Evolutionary conservation across 2,888 invertebrate genomes (phyloP).

Genomic region (Galerucella nymphaeae): DNA sequence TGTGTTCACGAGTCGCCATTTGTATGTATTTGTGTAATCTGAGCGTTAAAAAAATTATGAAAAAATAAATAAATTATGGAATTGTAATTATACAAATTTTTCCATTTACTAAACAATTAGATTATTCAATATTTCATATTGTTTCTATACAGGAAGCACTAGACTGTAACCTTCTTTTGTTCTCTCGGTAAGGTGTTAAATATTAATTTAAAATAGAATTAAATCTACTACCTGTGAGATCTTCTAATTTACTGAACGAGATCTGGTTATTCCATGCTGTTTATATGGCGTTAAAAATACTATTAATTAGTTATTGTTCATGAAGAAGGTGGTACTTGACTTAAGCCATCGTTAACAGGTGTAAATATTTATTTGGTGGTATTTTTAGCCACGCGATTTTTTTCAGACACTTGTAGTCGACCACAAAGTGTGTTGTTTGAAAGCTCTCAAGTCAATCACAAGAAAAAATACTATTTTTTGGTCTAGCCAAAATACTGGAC

Average conservation of each 20-base stretch:
- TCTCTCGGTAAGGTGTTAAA: constrained; percentile 46
- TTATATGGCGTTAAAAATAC: constrained; percentile 13
- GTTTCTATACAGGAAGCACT: background rate
- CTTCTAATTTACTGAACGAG: constrained; percentile 35
- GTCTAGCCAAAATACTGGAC: no score
- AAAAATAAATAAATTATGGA: no score
- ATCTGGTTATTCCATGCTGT: constrained; percentile 28
- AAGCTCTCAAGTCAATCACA: no score
- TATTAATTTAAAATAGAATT: constrained; percentile 39
- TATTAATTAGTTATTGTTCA: background rate
- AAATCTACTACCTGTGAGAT: constrained; percentile 37
- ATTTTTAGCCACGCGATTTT: no score
- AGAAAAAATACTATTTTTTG: no score
- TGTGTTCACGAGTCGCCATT: no score
- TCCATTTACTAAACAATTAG: background rate
- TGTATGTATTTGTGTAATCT: no score
- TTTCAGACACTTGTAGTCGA: no score
- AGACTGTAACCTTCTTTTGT: background rate
- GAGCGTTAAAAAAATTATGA: no score
- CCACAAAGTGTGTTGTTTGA: no score
- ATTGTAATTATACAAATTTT: background rate
- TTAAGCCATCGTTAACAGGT: no score
- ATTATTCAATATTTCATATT: background rate
- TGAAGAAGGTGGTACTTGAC: background rate
- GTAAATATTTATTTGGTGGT: no score